Evolutionary conservation across 2,113 vertebrate species (phyloP).

Genomic region (Lepidothrix coronata): DNA sequence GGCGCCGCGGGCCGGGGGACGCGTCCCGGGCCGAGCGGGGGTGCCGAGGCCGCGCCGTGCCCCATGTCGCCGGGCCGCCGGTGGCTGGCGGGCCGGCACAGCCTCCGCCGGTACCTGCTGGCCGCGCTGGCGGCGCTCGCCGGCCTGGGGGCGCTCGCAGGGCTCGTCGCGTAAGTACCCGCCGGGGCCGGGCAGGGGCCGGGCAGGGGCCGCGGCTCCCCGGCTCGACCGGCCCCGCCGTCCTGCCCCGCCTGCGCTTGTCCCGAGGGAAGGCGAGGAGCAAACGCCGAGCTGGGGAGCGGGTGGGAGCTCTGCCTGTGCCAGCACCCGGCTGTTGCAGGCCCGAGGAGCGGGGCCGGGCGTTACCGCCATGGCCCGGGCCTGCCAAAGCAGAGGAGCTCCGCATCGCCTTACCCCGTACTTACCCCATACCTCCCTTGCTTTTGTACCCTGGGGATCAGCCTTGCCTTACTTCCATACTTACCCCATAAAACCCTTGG

Average conservation of each 20-base stretch:
- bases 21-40: rapidly evolving
- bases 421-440: too few relatives aligned
- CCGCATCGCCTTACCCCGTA: background rate
- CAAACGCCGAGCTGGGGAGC: rapidly evolving
- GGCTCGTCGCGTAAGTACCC: background rate
- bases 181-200: background rate
- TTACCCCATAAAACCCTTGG: too few relatives aligned
- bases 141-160: background rate
- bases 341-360: rapidly evolving
- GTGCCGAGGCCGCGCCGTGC: rapidly evolving
- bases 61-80: rapidly evolving
- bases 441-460: background rate
- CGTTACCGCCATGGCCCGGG: background rate
- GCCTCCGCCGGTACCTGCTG: rapidly evolving
- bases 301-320: background rate
- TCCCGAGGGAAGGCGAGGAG: rapidly evolving
- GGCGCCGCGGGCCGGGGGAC: background rate
- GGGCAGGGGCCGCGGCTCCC: too few relatives aligned
- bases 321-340: rapidly evolving
- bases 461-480: too few relatives aligned
- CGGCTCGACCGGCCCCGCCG: background rate
- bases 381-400: background rate
- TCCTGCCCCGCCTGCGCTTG: background rate
- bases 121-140: background rate
- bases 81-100: rapidly evolving